A percentile compares a stretch with the other conserved stretches of the same genome.
Evolutionary conservation across 2,888 invertebrate species (phyloP).

Genomic region (Drosophila percnosoma): DNA sequence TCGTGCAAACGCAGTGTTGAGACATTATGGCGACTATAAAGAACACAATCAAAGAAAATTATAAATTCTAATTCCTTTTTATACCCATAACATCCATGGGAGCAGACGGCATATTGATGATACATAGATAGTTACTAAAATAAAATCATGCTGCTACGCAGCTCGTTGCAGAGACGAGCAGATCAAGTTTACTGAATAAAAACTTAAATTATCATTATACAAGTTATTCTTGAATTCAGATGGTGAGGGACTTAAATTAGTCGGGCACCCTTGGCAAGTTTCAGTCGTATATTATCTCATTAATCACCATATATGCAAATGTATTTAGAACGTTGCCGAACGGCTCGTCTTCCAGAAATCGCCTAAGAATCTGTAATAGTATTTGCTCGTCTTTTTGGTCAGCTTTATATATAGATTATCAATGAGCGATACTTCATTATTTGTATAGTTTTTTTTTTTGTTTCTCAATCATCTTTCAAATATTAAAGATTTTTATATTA

Average conservation of each 20-base stretch:
- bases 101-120: constrained; percentile 20
- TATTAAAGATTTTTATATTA: background rate
- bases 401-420: constrained; percentile 20
- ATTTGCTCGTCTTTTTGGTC: constrained; percentile 4
- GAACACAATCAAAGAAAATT: constrained; percentile 40
- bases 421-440: background rate
- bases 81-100: background rate
- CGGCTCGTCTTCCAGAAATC: constrained; percentile 32
- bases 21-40: constrained; percentile 61
- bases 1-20: constrained; percentile 28
- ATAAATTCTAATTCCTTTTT: constrained; percentile 67
- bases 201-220: constrained; percentile 17
- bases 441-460: background rate
- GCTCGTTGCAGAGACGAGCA: background rate
- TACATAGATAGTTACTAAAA: constrained; percentile 1
- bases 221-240: constrained; percentile 45
- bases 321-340: constrained; percentile 35
- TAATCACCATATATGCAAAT: constrained; percentile 59
- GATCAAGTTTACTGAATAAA: background rate
- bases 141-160: background rate
- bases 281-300: constrained; percentile 23
- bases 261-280: constrained; percentile 29
- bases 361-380: constrained; percentile 1
- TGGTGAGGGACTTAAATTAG: constrained; percentile 17
- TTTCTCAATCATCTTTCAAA: background rate